Evolutionary conservation across 1,140 invertebrate genomes (phyloP).

Genomic region (Riptortus pedestris): DNA sequence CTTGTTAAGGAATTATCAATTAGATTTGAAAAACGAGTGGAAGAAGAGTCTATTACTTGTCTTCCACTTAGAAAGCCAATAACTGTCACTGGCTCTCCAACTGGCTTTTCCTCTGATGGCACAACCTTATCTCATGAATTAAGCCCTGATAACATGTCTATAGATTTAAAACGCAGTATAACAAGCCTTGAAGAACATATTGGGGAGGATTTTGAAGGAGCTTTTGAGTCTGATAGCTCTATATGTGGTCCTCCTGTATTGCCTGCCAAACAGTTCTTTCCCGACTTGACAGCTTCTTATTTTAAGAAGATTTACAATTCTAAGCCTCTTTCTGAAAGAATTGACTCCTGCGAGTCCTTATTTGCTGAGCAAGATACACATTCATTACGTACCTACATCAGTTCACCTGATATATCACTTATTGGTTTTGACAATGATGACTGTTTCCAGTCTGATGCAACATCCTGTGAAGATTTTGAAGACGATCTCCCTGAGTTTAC

Average conservation of each 20-base stretch:
- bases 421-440: background rate
- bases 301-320: background rate
- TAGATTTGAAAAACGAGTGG: background rate
- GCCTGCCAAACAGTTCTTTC: background rate
- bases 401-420: background rate
- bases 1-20: background rate
- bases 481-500: too few relatives aligned
- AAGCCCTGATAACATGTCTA: background rate
- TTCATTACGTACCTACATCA: background rate
- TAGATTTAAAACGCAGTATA: background rate
- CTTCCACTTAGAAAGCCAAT: background rate
- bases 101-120: conserved; percentile 1
- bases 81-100: background rate
- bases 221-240: background rate
- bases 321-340: background rate
- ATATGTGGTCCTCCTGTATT: background rate
- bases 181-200: conserved; percentile 5
- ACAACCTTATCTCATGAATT: background rate
- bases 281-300: background rate
- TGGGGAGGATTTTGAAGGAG: conserved; percentile 3
- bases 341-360: background rate
- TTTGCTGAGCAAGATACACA: background rate
- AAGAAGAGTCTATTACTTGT: background rate
- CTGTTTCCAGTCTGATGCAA: background rate
- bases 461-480: background rate